Base-by-base conservation (phyloP, 2,888 invertebrate species). In the Caenorhabditis sp. region DNA sequence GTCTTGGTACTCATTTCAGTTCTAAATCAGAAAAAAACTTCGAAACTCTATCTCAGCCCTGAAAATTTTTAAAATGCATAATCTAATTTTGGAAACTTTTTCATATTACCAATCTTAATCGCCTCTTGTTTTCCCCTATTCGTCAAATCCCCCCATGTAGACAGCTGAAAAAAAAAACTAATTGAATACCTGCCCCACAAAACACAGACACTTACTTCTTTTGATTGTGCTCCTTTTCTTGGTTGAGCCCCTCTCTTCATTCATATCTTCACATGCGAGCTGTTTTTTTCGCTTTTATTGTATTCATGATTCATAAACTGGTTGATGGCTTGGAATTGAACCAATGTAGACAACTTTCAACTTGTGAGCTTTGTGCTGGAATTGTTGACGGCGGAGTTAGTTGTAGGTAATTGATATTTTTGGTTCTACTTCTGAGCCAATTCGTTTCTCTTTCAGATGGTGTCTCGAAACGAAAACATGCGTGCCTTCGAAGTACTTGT, bases 351-450 rank as follows among this genome's bases (percentile, higher is more conserved):
- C 54, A 59, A 7, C 59, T 79, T 10, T 14, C 51, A 3, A 69
- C 22, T 38, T 85, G 84, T 64, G 84, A 82, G 35, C 26, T 31
- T 19, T 85, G 85, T 49, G 82, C 85, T 12, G 85, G 85, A n/a
- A n/a, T 58, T 26, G 44, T 68, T 8, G 79, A 82, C 38, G 38
- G 14, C 24, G 75, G 47, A 28, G 26, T 79, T 12, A 85, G 72
- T 35, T 85, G 85, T 59, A 38, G 85, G 79, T 83, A 22, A 44
- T 56, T 8, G 6, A 31, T 54, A 44, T 41, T n/a, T n/a, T 49
- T 31, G 16, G 12, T 24, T 41, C 5, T 22, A 7, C 14, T 24
- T 49, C 7, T 0, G 24, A 10, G 1, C 14, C 24, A 10, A 44
- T 19, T 38, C 12, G 14, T n/a, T 12, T 54, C 14, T 24, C 16